Evolutionary conservation across 30 jellyfish, hydroid and myxozoan genomes (phyloP).

Genomic region (Catostylus mosaicus): DNA sequence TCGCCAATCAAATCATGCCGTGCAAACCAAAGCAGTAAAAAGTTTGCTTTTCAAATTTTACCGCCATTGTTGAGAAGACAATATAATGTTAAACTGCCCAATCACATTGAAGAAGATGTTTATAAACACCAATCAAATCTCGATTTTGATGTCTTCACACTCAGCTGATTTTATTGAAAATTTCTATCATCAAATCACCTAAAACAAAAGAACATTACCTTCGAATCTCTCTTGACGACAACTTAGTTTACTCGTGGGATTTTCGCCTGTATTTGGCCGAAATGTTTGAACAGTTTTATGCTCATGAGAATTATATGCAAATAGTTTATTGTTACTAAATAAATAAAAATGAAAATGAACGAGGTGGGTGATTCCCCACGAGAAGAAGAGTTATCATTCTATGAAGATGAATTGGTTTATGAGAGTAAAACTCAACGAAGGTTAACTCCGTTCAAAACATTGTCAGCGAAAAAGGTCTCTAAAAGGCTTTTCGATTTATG

Average conservation of each 20-base stretch:
- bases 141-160: constrained; percentile 13
- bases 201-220: neutral
- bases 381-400: constrained; percentile 23
- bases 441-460: constrained; percentile 13
- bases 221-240: constrained; percentile 16
- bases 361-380: constrained; percentile 5
- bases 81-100: neutral
- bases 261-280: neutral
- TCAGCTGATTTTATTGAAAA: constrained; percentile 40
- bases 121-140: neutral
- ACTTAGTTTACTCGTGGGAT: neutral
- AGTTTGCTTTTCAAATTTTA: constrained; percentile 10
- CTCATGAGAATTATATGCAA: constrained; percentile 15
- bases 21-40: neutral
- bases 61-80: constrained; percentile 2
- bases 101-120: neutral
- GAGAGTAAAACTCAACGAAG: constrained; percentile 13
- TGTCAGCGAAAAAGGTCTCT: constrained; percentile 54
- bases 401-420: constrained; percentile 24
- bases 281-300: neutral
- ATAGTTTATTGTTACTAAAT: neutral
- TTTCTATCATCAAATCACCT: neutral
- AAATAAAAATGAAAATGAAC: constrained; percentile 1
- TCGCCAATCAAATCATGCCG: constrained; percentile 8
- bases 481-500: constrained; percentile 14